Evolutionary conservation across 2,888 invertebrate genomes (phyloP).

Genomic region (Nemotelus nigrinus): DNA sequence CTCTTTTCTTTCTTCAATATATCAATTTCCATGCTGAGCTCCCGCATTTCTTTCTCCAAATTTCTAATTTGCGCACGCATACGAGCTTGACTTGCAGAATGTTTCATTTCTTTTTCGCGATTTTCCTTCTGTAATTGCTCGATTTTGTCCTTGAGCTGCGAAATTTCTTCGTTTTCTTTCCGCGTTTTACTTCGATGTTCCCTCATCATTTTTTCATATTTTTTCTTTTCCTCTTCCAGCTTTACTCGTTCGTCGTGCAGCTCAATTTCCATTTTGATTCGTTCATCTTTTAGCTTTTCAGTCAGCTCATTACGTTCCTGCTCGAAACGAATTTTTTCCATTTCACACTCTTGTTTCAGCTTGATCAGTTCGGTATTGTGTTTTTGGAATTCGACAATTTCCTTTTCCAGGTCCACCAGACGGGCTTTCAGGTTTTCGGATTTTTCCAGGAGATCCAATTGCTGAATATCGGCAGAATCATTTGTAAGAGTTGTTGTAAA

Average conservation of each 20-base stretch:
- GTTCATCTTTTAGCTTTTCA: slow-evolving; percentile 73
- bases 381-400: slow-evolving; percentile 68
- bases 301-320: slow-evolving; percentile 71
- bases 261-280: slow-evolving; percentile 72
- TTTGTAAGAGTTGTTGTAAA: not conserved
- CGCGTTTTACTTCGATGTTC: slow-evolving; percentile 75
- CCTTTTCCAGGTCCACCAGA: slow-evolving; percentile 73
- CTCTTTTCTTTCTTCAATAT: slow-evolving; percentile 74
- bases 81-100: slow-evolving; percentile 76
- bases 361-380: slow-evolving; percentile 68
- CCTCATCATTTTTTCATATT: slow-evolving; percentile 74
- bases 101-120: slow-evolving; percentile 77
- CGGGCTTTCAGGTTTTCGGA: slow-evolving; percentile 71
- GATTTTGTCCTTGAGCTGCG: slow-evolving; percentile 73
- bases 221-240: slow-evolving; percentile 72
- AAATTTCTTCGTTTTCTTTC: slow-evolving; percentile 77
- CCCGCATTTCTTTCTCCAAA: slow-evolving; percentile 75
- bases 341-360: slow-evolving; percentile 71
- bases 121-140: slow-evolving; percentile 74
- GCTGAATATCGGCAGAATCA: not conserved
- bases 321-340: slow-evolving; percentile 70
- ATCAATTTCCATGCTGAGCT: slow-evolving; percentile 73
- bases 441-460: slow-evolving; percentile 55
- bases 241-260: slow-evolving; percentile 77
- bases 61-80: slow-evolving; percentile 78